These are phyloP conservation scores for Cephus nigrinus DNA, from an alignment of 2,888 invertebrate genomes.

Conservation along the genomic window DNA sequence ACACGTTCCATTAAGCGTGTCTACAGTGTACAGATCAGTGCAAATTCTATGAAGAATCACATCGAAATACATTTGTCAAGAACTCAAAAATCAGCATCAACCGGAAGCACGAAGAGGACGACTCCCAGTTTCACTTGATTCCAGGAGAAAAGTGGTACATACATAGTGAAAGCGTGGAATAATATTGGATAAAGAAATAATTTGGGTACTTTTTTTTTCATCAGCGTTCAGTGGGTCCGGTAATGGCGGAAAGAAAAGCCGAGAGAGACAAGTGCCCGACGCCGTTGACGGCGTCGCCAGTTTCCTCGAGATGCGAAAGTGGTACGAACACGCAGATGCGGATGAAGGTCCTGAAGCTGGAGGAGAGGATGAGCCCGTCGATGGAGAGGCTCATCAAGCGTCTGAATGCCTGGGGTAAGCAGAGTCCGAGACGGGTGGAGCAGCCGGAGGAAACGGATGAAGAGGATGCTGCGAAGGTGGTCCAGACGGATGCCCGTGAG, in stretches of 20 bases:
- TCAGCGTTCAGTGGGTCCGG: background rate
- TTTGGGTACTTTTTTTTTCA: background rate
- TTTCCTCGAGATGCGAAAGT: background rate
- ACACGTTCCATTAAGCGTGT: background rate
- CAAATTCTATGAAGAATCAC: background rate
- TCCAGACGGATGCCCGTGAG: background rate
- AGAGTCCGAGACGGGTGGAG: conserved; percentile 2
- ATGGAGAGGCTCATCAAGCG: conserved; percentile 27
- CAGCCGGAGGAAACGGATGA: background rate
- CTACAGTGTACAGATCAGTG: background rate
- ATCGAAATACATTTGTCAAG: background rate
- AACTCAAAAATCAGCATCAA: background rate
- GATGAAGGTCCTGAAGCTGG: background rate
- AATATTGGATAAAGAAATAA: background rate
- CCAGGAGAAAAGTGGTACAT: background rate
- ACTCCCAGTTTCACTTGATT: fast-evolving
- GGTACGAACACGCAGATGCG: background rate
- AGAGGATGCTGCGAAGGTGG: background rate
- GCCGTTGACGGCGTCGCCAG: background rate
- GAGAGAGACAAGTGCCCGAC: background rate
- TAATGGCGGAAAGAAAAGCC: background rate
- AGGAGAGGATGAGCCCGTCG: conserved; percentile 27
- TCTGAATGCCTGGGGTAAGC: conserved; percentile 12
- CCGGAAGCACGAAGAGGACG: background rate
- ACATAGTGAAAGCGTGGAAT: background rate